Base-by-base conservation (phyloP, 37 sponge, comb jelly and placozoan genomes). In the Cladorhizidae sp. region DNA sequence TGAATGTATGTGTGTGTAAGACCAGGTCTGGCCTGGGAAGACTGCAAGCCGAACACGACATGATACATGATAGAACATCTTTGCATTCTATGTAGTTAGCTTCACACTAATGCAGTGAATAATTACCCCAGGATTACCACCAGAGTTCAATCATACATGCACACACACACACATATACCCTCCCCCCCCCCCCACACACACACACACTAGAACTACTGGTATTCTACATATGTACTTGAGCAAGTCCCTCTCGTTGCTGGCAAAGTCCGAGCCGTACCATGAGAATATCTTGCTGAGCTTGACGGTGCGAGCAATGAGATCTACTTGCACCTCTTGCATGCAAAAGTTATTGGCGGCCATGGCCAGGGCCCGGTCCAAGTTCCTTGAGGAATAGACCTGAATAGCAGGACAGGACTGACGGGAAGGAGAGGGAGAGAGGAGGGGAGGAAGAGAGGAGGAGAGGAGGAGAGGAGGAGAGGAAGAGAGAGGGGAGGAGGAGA, bases 231-330 rank as follows among this genome's bases (percentile, higher is more conserved):
- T 84, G 79, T 59, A 94, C 89, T 40, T 38, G 50, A 94, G 63
- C 0, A 85, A 0, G 29, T 88, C 74, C 11, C 29, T 64, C 32
- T 69, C 74, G 17, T 57, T 62, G 8, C 59, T 75, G 9, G 89
- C 95, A 88, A 95, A 95, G 56, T 95, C 95, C 8, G 55, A 55
- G 23, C 63, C 85, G 72, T 95, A 95, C 95, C 95, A 95, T 54
- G 68, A 69, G 57, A 95, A 82, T 41, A 95, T 88, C 64, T 95
- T 91, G 51, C 89, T 92, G 38, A 91, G 26, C 5, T 72, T 69
- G 1, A 82, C 83, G 15, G 18, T 62, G 51, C 65, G 73, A 11
- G 32, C 39, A 14, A 37, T 39, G 37, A 26, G 57, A 33, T 79
- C 63, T n/a, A 94, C 79, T 17, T 31, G 37, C 41, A 95, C 88